These are phyloP conservation scores for Austrolebias charrua DNA, from an alignment of 2,797 vertebrate genomes.

Conservation along the genomic window DNA sequence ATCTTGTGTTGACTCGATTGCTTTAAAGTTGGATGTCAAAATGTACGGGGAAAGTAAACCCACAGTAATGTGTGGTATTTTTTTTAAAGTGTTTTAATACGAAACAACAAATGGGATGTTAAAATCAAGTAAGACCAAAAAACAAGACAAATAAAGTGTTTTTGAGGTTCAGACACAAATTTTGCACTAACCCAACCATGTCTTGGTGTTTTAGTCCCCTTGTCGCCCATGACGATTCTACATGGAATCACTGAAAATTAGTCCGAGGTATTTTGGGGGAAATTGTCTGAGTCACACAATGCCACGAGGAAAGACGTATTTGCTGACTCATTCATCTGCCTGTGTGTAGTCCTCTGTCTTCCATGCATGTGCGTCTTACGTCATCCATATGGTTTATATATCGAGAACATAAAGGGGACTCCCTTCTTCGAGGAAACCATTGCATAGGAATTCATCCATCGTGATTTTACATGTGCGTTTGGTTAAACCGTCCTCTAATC, in stretches of 20 bases:
- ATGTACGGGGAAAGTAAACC: background rate
- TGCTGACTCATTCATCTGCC: slow-evolving; percentile 45
- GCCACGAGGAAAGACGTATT: slow-evolving; percentile 27
- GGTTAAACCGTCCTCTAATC: slow-evolving; percentile 57
- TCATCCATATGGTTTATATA: slow-evolving; percentile 59
- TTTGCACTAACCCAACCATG: background rate
- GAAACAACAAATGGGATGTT: background rate
- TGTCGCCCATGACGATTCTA: no score
- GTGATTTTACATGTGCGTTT: slow-evolving; percentile 57
- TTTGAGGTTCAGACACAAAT: background rate
- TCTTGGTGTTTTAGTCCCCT: background rate
- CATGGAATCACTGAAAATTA: slow-evolving; percentile 19
- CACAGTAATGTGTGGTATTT: slow-evolving; percentile 2
- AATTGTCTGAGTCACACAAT: slow-evolving; percentile 5
- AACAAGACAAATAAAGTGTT: no score
- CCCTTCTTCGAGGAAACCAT: slow-evolving; percentile 51
- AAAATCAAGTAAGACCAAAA: background rate
- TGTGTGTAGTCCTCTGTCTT: slow-evolving; percentile 9
- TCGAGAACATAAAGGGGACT: slow-evolving; percentile 44
- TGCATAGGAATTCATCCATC: slow-evolving; percentile 46
- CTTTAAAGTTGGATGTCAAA: background rate
- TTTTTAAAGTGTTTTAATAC: slow-evolving; percentile 3
- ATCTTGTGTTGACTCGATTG: background rate
- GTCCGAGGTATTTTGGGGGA: slow-evolving; percentile 25
- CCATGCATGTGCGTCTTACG: slow-evolving; percentile 51